Base-by-base conservation (phyloP, 2,888 invertebrate genomes). In the Teinopalpus imperialis region DNA sequence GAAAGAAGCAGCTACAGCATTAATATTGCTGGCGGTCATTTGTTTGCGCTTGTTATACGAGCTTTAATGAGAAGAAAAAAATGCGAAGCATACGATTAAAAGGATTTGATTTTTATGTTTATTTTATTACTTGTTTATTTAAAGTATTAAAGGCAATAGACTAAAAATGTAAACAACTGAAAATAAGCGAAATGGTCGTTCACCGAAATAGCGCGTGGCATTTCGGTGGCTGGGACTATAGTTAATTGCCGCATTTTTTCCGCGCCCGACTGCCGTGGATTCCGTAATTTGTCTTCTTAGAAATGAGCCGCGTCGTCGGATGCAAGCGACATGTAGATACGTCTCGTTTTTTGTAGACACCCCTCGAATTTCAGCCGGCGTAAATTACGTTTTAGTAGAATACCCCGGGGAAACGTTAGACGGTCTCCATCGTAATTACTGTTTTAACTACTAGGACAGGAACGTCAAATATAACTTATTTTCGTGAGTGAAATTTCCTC, bases 241-340 rank as follows among this genome's bases (percentile, higher is more conserved):
- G 81, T 87, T 88, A 88, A 87, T 87, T 88, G 86, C 85, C 73
- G 78, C 77, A 77, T 85, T 86, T 87, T 86, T 86, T 82, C 74
- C 72, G 69, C 72, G 76, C 75, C 64, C 74, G 71, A 66, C 78
- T 75, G 79, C 74, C 77, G 69, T 63, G 74, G 79, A 80, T 83
- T 81, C 76, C 62, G 86, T 87, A 82, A 88, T 88, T 88, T 88
- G 87, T 88, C 87, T 88, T 88, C 87, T 64, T 66, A 85, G 87
- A 88, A 88, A 88, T 87, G 87, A 86, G 86, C 76, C 87, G 85
- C 82, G 86, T 88, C 87, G 85, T 85, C 87, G 82, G 74, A 80
- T 77, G 78, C 78, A 73, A 71, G 76, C 65, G 86, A 83, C 83
- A 81, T 82, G 82, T 81, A 80, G 81, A 81, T 81, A 70, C 71